Evolutionary conservation across 2,113 vertebrate species (phyloP).

Genomic region (Ptilonorhynchus violaceus): DNA sequence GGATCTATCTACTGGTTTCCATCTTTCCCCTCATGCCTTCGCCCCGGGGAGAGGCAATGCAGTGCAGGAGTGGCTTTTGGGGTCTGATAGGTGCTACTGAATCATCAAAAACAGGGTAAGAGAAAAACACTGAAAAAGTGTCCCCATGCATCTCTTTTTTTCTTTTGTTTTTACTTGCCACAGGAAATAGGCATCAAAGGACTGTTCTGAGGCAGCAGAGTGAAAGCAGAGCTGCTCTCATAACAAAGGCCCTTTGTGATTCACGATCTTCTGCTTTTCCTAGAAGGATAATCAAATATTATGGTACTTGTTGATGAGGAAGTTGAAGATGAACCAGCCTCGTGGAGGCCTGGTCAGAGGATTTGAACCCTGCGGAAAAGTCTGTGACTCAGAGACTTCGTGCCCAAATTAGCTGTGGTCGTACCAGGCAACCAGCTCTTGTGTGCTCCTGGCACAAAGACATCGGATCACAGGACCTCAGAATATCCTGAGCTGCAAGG

Average conservation of each 20-base stretch:
- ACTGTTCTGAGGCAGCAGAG: slow-evolving; percentile 8
- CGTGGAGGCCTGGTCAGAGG: not conserved
- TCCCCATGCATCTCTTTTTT: not conserved
- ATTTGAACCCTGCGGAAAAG: not conserved
- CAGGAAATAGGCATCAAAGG: slow-evolving; percentile 58
- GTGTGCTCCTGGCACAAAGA: not conserved
- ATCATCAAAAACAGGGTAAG: slow-evolving; percentile 1
- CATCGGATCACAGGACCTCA: not conserved
- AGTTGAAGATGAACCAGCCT: not conserved
- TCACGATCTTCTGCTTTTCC: slow-evolving; percentile 24
- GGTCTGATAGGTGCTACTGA: not conserved
- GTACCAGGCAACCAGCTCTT: rapidly evolving
- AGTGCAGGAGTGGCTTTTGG: rapidly evolving
- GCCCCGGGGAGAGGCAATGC: not conserved
- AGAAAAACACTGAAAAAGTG: not conserved
- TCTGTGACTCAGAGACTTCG: not conserved
- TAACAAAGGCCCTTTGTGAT: not conserved
- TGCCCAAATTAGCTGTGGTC: not conserved
- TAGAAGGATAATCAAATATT: slow-evolving; percentile 50
- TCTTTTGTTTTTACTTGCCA: not conserved
- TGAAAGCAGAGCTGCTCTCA: not conserved
- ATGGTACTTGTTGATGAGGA: not conserved
- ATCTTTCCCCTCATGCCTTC: not conserved
- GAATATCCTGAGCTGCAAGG: not conserved
- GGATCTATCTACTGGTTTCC: not conserved